Percentiles rank a stretch among this genome's conserved stretches.
Evolutionary conservation across 2,113 vertebrate species (phyloP).

Genomic region (Rhinolophus sinicus): DNA sequence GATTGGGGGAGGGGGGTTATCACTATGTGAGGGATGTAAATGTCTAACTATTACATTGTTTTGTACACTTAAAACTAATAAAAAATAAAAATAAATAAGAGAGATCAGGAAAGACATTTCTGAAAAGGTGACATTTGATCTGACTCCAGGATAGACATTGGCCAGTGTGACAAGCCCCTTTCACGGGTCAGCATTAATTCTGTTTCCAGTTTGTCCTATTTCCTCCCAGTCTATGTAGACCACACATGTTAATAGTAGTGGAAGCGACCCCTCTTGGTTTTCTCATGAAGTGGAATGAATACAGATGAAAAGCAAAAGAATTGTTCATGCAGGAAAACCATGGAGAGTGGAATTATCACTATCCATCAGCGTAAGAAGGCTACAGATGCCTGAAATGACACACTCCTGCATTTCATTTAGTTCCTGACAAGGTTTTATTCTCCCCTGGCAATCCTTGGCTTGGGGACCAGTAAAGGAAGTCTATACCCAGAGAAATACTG

Average conservation of each 20-base stretch:
- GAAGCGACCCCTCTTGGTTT: background rate
- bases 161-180: background rate
- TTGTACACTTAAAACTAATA: too few species aligned
- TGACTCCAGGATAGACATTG: background rate
- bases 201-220: background rate
- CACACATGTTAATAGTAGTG: rapidly evolving
- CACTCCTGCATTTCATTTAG: background rate
- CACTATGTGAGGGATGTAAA: too few species aligned
- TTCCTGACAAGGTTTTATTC: background rate
- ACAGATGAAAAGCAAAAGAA: background rate
- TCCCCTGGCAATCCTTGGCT: background rate
- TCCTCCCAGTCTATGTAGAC: background rate
- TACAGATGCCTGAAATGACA: background rate
- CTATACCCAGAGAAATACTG: background rate
- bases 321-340: background rate
- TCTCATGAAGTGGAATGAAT: background rate
- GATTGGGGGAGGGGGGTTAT: too few species aligned
- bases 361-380: rapidly evolving
- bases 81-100: background rate
- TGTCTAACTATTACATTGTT: too few species aligned
- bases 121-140: background rate
- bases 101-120: background rate
- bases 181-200: background rate
- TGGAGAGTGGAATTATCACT: background rate
- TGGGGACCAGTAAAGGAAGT: background rate